Conservation (phyloP, 1,140 invertebrate species). For the Heliconius hermathena region DNA sequence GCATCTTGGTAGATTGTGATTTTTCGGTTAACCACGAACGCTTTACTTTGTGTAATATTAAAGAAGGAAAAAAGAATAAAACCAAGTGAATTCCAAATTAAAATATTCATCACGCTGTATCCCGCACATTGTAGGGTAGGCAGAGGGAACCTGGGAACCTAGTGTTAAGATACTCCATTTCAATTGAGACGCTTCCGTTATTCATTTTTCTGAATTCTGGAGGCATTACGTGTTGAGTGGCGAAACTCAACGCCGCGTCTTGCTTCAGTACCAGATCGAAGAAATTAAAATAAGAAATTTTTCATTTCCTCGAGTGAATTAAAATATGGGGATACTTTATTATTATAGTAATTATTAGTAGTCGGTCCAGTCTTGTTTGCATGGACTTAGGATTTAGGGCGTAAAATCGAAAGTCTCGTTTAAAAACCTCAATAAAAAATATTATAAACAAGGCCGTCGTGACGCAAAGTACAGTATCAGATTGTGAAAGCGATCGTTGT, state of each 20-base stretch:
- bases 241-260: background rate
- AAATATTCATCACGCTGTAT: background rate
- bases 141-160: background rate
- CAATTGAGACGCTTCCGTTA: too few species aligned
- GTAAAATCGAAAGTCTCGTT: too few species aligned
- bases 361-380: too few species aligned
- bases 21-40: constrained; percentile 14
- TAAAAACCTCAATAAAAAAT: too few species aligned
- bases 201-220: background rate
- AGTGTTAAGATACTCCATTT: background rate
- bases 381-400: too few species aligned
- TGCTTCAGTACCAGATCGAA: background rate
- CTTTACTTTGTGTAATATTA: constrained; percentile 9
- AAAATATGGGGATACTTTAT: too few species aligned
- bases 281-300: background rate
- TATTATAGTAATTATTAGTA: too few species aligned
- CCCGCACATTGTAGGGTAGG: background rate
- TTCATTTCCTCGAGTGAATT: background rate
- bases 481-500: too few species aligned
- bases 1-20: constrained; percentile 12
- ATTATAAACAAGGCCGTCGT: too few species aligned
- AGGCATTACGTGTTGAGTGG: background rate
- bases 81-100: background rate
- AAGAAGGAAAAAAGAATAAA: background rate
- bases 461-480: too few species aligned